Percentiles rank a stretch among this genome's conserved stretches.
phyloP scores from a whole-genome alignment of 2,113 vertebrate species.

The Sminthopsis crassicaudata region DNA sequence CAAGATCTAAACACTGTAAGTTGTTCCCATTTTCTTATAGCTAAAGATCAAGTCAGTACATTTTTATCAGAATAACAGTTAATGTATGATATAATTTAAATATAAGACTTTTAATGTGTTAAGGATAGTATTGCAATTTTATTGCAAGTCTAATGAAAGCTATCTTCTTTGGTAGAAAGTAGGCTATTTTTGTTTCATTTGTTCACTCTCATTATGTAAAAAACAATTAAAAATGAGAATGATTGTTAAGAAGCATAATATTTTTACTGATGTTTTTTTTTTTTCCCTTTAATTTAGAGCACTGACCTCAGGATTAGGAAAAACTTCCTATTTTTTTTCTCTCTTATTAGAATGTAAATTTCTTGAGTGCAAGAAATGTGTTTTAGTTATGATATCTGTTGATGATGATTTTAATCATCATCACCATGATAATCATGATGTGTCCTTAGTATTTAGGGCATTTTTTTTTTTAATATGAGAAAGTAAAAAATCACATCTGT shows the following conservation, averaged over 20 bases:
- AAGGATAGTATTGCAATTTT: no score
- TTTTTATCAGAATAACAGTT: no score
- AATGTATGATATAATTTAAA: no score
- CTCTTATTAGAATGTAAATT: not conserved
- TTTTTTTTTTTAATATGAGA: not conserved
- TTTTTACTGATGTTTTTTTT: not conserved
- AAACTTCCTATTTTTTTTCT: not conserved
- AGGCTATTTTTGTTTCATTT: not conserved
- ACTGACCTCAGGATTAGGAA: not conserved
- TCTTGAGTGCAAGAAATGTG: not conserved
- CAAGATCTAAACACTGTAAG: not conserved
- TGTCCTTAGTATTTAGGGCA: not conserved
- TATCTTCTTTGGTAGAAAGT: no score
- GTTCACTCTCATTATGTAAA: not conserved
- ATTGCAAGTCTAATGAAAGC: no score
- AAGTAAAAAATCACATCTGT: no score
- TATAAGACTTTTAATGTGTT: no score
- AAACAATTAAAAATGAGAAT: not conserved
- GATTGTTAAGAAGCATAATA: not conserved
- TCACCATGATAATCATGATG: not conserved
- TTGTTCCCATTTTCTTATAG: not conserved
- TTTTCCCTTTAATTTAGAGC: not conserved
- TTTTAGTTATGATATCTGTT: not conserved
- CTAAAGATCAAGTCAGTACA: not conserved
- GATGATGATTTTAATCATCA: not conserved